Evolutionary conservation across 2,888 invertebrate genomes (phyloP), one percentile per base, ranked within the genome.

Genomic region (Limenitis camilla): DNA sequence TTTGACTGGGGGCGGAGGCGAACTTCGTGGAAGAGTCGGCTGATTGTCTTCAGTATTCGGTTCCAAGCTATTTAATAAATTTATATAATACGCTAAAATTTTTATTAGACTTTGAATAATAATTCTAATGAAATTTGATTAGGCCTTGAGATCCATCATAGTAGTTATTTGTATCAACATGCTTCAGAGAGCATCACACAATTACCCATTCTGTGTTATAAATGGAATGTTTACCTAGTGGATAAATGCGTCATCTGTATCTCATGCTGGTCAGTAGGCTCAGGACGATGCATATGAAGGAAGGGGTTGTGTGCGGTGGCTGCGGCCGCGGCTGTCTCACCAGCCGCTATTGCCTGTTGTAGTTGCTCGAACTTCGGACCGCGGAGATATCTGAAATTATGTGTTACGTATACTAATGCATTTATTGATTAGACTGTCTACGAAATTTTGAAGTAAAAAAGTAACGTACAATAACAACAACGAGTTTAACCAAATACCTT

Each of bases 291-390:
- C 81, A 88, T 86, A 72, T 86, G 86, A 49, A 88, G 72, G 89
- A 90, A 90, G 65, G 86, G 89, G 78, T 87, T 89, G 80, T 85
- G 88, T 9, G 89, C 79, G 19, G 91, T 88, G 11, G 90, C 85
- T 65, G 85, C 83, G 28, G 85, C 84, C 29, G 88, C 81, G 9
- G 90, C 88, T 62, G 92, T 90, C 81, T 94, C 94, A 69, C 94
- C 94, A 53, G 94, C 94, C 57, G 94, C 94, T 66, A 95, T 95
- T 56, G 95, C 95, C 72, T 94, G 94, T 79, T 95, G 95, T 53
- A 95, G 83, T 78, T 96, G 95, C 72, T 96, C 95, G 78, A 92
- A 96, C 76, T 96, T 96, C 9, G 96, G 95, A 3, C 96, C 97
- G 63, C 96, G 93, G 38, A 96, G 89, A 76, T 96, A 98, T 68